Base-by-base conservation (phyloP, 2,888 invertebrate genomes). In the Lycaena phlaeas region DNA sequence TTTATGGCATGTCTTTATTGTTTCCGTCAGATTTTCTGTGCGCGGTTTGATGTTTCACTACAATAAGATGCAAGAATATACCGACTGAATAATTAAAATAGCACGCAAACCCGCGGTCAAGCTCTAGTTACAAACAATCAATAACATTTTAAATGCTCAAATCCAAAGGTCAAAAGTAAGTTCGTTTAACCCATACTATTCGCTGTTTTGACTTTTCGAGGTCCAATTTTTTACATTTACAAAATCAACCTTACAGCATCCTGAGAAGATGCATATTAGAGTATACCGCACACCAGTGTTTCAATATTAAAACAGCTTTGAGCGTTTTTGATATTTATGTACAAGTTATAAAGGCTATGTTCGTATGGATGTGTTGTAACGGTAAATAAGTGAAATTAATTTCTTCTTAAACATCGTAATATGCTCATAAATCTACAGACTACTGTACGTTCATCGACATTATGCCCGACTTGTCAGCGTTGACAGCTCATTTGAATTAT, bases 101-200 rank as follows among this genome's bases (percentile, higher is more conserved):
- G n/a, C n/a, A n/a, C n/a, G n/a, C n/a, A n/a, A n/a, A n/a, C n/a
- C n/a, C n/a, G n/a, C n/a, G n/a, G n/a, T n/a, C n/a, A n/a, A n/a
- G n/a, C n/a, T n/a, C n/a, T n/a, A n/a, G n/a, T n/a, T n/a, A n/a
- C n/a, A n/a, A n/a, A 7, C 4, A 11, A 31, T 11, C 9, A 17
- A 34, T 34, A 11, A 12, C 3, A 9, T 22, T 25, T 34, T 25
- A 10, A 25, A 40, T 30, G 31, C 36, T 38, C 39, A 22, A 40
- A 40, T 40, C 52, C 46, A 71, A 70, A 70, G 76, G 75, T 75
- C 72, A 74, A 54, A 40, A 47, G 46, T 49, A 63, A 64, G 76
- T 67, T 75, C 75, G 51, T 68, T 74, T 72, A 71, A 74, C 74
- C 38, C 44, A 42, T 44, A 43, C 43, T 40, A 31, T 37, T 41